Conservation (phyloP, 2,888 invertebrate species). For the Eulithis testata region DNA sequence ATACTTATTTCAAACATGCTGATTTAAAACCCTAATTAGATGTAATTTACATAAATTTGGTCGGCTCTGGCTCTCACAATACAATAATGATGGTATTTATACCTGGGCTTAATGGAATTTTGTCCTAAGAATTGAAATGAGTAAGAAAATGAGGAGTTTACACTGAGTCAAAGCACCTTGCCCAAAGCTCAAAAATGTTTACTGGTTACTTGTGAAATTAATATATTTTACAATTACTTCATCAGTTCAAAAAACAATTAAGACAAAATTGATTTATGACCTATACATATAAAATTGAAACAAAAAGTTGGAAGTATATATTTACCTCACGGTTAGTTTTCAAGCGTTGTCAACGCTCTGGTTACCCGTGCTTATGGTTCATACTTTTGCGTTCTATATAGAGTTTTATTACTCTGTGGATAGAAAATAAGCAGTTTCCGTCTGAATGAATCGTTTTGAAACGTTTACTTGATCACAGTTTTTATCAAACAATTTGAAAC, state of each 20-base stretch:
- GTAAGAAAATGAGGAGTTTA: conserved; percentile 58
- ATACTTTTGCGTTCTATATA: background rate
- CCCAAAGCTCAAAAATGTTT: too few species aligned
- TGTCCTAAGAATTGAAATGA: conserved; percentile 47
- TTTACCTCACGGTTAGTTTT: too few species aligned
- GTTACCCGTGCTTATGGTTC: background rate
- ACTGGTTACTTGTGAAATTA: too few species aligned
- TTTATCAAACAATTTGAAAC: conserved; percentile 62
- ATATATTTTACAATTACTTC: too few species aligned
- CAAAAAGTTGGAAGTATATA: too few species aligned
- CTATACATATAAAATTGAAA: too few species aligned
- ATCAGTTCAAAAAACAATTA: too few species aligned
- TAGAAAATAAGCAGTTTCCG: conserved; percentile 62
- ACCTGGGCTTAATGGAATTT: conserved; percentile 49
- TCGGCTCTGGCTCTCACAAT: conserved; percentile 46
- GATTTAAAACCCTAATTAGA: conserved; percentile 47
- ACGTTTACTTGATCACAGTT: conserved; percentile 66
- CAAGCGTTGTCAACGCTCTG: too few species aligned
- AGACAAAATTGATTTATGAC: too few species aligned
- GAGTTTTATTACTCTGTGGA: conserved; percentile 5
- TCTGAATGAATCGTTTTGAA: conserved; percentile 60
- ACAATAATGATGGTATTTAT: conserved; percentile 54
- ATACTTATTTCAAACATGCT: conserved; percentile 30
- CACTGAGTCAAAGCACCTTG: conserved; percentile 3
- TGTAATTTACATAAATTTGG: conserved; percentile 53